phyloP scores from a whole-genome alignment of 2,797 vertebrate species.

The Takifugu rubripes region DNA sequence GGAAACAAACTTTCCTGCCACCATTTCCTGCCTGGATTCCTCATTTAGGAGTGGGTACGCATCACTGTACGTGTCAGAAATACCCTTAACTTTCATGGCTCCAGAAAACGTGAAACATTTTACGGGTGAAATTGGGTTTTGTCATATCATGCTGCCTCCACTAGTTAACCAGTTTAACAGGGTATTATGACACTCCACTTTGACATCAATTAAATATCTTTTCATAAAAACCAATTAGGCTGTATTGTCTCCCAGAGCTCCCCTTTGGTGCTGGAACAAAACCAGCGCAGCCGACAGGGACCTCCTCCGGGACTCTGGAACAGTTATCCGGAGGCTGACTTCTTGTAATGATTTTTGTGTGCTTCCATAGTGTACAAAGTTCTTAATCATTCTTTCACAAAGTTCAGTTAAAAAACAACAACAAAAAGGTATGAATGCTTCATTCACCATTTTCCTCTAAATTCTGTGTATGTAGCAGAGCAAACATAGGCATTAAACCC shows the following conservation, averaged over 20 bases:
- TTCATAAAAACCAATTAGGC: slow-evolving; percentile 45
- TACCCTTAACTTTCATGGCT: no score
- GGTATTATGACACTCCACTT: slow-evolving; percentile 12
- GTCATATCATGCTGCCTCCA: no score
- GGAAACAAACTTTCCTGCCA: no score
- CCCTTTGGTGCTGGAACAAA: slow-evolving; percentile 18
- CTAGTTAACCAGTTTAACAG: no score
- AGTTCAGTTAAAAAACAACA: slow-evolving; percentile 15
- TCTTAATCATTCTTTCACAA: slow-evolving; percentile 35
- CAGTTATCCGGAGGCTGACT: slow-evolving; percentile 36
- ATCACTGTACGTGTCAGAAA: no score
- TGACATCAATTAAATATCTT: slow-evolving; percentile 27
- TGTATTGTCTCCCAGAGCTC: slow-evolving; percentile 20
- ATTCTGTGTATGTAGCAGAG: background rate
- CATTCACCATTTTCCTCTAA: slow-evolving; percentile 22
- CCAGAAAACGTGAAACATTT: no score
- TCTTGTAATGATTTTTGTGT: slow-evolving; percentile 35
- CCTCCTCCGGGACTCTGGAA: slow-evolving; percentile 43
- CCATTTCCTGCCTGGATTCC: no score
- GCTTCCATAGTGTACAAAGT: slow-evolving; percentile 16
- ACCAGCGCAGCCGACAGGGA: slow-evolving; percentile 35
- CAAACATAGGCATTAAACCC: slow-evolving; percentile 13
- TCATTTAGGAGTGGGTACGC: no score
- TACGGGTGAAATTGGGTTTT: no score
- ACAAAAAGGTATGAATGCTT: slow-evolving; percentile 1